A percentile compares a stretch with the other conserved stretches of the same genome.
These are phyloP conservation scores for Pteropus alecto DNA, from an alignment of 2,113 vertebrate genomes.

Conservation along the genomic window DNA sequence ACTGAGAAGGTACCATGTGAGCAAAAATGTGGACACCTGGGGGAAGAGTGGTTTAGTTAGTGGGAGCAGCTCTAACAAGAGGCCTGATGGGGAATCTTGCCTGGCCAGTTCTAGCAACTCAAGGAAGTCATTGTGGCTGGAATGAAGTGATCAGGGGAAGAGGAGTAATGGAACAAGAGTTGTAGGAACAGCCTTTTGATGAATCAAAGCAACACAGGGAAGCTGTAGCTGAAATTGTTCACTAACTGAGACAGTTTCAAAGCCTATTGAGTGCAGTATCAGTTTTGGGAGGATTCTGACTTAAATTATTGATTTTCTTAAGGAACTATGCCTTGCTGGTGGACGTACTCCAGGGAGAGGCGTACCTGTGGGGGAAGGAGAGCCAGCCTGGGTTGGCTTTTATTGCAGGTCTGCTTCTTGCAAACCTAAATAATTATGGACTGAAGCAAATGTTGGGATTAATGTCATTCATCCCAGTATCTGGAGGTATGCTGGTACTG, in stretches of 20 bases:
- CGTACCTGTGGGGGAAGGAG: no score
- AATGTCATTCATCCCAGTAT: not conserved
- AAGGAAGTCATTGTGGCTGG: not conserved
- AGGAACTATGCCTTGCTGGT: not conserved
- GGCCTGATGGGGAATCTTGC: not conserved
- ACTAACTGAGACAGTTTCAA: not conserved
- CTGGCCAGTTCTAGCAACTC: not conserved
- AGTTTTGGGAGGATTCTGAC: not conserved
- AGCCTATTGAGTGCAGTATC: not conserved
- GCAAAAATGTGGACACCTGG: not conserved
- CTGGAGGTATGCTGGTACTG: not conserved
- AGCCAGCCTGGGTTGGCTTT: not conserved
- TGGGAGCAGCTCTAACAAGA: not conserved
- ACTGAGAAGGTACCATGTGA: not conserved
- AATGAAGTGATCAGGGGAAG: not conserved
- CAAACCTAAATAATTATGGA: not conserved
- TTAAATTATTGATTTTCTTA: not conserved
- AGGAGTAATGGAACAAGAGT: not conserved
- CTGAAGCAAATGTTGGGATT: not conserved
- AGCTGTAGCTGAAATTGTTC: not conserved
- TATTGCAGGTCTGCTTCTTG: not conserved
- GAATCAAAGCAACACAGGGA: not conserved
- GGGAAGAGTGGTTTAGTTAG: not conserved
- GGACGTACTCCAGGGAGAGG: not conserved
- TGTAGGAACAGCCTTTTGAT: not conserved